Percentiles rank a stretch among this genome's conserved stretches.
phyloP scores from a whole-genome alignment of 2,888 invertebrate genomes.

The Drosophila cracens region DNA sequence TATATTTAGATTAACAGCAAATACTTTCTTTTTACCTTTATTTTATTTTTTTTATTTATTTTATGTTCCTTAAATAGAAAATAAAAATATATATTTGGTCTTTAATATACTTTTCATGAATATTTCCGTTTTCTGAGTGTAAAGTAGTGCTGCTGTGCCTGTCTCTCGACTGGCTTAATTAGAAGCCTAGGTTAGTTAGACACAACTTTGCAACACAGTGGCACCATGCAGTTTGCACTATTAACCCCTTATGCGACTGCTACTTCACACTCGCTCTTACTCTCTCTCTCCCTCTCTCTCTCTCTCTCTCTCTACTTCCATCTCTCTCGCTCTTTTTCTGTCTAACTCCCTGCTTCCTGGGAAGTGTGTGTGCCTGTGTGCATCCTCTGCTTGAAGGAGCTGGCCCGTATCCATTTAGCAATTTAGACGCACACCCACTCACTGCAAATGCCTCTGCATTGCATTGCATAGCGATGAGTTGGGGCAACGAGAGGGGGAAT shows the following conservation, averaged over 20 bases:
- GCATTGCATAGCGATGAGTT: slow-evolving; percentile 7
- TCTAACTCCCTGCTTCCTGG: slow-evolving; percentile 6
- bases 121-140: slow-evolving; percentile 1
- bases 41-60: too few relatives aligned
- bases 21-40: background rate
- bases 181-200: slow-evolving; percentile 74
- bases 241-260: slow-evolving; percentile 73
- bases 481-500: background rate
- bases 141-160: background rate
- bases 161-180: slow-evolving; percentile 62
- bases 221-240: slow-evolving; percentile 78
- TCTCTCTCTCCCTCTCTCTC: background rate
- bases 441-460: slow-evolving; percentile 39
- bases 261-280: slow-evolving; percentile 10
- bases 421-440: slow-evolving; percentile 83
- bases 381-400: slow-evolving; percentile 61
- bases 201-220: slow-evolving; percentile 61
- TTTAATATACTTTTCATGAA: background rate
- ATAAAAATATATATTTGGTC: background rate
- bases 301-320: background rate
- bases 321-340: background rate
- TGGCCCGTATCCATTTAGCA: slow-evolving; percentile 79
- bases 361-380: slow-evolving; percentile 52
- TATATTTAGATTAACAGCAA: background rate
- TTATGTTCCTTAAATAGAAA: background rate